phyloP scores from a whole-genome alignment of 2,888 invertebrate species.

The Drosophila yooni region DNA sequence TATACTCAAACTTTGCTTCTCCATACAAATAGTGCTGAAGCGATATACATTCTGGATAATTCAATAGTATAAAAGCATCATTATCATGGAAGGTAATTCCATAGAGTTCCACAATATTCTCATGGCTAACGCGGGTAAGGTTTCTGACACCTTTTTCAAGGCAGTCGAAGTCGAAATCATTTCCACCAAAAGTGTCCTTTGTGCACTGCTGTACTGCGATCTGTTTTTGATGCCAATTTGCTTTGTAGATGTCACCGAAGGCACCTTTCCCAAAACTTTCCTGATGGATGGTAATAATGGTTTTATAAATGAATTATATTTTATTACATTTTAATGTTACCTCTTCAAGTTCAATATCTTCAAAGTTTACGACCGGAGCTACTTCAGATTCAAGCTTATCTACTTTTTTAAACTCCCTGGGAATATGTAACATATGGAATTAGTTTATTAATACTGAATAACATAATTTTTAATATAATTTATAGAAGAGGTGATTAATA shows the following conservation, averaged over 20 bases:
- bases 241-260: conserved; percentile 2
- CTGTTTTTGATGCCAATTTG: not conserved
- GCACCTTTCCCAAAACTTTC: not conserved
- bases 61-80: not conserved
- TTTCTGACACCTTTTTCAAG: not conserved
- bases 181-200: not conserved
- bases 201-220: conserved; percentile 5
- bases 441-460: no score
- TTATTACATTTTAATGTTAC: not conserved
- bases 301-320: not conserved
- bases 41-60: conserved; percentile 3
- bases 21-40: conserved; percentile 16
- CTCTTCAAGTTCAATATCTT: not conserved
- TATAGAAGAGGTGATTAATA: not conserved
- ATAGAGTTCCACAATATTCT: conserved; percentile 13
- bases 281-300: not conserved
- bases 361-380: not conserved
- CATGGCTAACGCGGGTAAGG: not conserved
- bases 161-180: not conserved
- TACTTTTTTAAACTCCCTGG: not conserved
- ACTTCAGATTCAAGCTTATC: not conserved
- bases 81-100: not conserved
- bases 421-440: not conserved
- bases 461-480: not conserved
- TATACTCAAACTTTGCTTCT: not conserved